These are phyloP conservation scores for Microplitis deprimator DNA, from an alignment of 2,888 invertebrate species.

Conservation along the genomic window DNA sequence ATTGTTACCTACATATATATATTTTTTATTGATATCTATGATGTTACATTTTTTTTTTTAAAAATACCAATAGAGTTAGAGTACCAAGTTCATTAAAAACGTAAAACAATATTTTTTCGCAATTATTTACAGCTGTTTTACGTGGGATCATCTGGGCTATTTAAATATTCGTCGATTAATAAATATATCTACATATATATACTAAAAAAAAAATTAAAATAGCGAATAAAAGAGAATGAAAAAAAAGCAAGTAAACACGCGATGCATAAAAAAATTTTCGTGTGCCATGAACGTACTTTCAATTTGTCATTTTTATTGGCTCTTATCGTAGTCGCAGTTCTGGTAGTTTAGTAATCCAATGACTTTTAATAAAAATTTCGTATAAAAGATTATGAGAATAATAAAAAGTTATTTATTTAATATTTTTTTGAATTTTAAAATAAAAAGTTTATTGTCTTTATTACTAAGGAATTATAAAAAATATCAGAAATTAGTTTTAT, in stretches of 20 bases:
- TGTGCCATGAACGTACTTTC: slow-evolving; percentile 56
- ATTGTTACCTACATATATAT: too few relatives aligned
- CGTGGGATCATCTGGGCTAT: slow-evolving; percentile 33
- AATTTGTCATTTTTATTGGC: slow-evolving; percentile 60
- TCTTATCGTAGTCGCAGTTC: slow-evolving; percentile 51
- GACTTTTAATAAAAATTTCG: slow-evolving; percentile 10
- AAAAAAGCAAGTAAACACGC: slow-evolving; percentile 34
- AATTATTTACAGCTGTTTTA: slow-evolving; percentile 20
- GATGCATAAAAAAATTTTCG: slow-evolving; percentile 40
- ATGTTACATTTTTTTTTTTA: too few relatives aligned
- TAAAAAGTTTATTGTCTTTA: neutral
- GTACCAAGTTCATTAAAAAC: neutral
- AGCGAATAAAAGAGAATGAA: slow-evolving; percentile 22
- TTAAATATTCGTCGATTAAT: slow-evolving; percentile 41
- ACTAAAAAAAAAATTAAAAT: slow-evolving; percentile 6
- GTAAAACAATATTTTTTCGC: neutral
- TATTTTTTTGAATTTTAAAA: neutral
- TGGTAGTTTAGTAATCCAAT: slow-evolving; percentile 23
- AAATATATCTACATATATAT: slow-evolving; percentile 9
- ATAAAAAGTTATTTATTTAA: neutral
- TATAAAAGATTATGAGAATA: neutral
- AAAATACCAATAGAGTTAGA: too few relatives aligned
- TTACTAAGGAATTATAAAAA: too few relatives aligned
- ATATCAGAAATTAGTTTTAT: too few relatives aligned
- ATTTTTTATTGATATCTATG: too few relatives aligned